Conservation (phyloP, 2,113 vertebrate genomes). For the Marmota monax region DNA sequence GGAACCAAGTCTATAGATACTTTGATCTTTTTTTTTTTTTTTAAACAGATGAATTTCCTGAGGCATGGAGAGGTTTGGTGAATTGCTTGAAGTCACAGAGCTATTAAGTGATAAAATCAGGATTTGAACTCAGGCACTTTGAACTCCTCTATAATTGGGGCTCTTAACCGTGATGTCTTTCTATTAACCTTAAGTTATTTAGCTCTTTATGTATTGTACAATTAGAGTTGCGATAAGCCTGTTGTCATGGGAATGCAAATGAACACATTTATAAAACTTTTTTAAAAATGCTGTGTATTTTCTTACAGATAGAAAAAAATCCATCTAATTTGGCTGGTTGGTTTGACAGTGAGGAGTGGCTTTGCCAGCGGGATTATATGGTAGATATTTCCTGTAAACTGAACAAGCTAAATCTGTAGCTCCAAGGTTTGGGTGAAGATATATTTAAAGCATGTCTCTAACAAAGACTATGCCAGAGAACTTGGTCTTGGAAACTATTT, state of each 20-base stretch:
- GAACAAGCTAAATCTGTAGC: constrained; percentile 15
- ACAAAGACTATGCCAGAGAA: constrained; percentile 29
- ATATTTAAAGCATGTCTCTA: constrained; percentile 41
- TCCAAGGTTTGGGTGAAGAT: neutral
- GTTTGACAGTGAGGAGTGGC: neutral
- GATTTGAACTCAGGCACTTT: neutral
- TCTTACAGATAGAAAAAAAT: constrained; percentile 47
- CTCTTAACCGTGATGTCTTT: neutral
- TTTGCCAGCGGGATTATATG: constrained; percentile 17
- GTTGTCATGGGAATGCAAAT: constrained; percentile 45
- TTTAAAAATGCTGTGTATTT: constrained; percentile 26
- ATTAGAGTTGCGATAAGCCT: neutral
- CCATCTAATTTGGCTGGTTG: neutral
- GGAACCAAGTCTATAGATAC: neutral
- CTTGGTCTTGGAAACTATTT: neutral
- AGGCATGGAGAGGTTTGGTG: neutral
- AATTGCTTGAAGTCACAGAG: neutral
- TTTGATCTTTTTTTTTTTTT: neutral
- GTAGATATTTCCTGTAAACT: neutral
- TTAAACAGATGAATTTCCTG: neutral
- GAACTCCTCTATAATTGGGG: neutral
- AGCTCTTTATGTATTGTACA: neutral
- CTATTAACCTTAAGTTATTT: neutral
- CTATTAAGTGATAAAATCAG: neutral
- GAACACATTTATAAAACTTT: constrained; percentile 25